Percentiles rank a stretch among this genome's conserved stretches.
Evolutionary conservation across 2,113 vertebrate genomes (phyloP).

Genomic region (Mystacornis crossleyi): DNA sequence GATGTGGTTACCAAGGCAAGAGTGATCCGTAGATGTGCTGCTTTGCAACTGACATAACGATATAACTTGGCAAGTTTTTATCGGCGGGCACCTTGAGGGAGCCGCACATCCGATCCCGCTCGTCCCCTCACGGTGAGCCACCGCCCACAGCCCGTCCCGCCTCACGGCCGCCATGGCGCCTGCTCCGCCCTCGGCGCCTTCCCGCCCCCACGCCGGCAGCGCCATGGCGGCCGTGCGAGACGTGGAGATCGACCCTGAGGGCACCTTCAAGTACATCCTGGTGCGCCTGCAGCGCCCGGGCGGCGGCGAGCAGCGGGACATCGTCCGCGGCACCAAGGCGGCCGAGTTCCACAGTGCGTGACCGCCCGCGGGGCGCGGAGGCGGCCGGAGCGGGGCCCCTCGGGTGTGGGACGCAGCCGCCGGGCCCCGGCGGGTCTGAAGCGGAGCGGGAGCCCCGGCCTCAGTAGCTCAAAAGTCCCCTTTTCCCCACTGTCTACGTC

Average conservation of each 20-base stretch:
- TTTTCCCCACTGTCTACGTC: fast-evolving
- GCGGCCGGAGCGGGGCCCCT: not conserved
- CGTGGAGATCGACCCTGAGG: conserved; percentile 84
- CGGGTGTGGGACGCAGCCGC: not conserved
- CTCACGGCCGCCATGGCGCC: not conserved
- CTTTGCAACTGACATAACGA: not conserved
- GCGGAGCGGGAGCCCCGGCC: not conserved
- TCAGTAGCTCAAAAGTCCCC: fast-evolving
- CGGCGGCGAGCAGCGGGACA: conserved; percentile 73
- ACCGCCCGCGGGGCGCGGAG: not conserved
- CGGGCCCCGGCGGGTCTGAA: not conserved
- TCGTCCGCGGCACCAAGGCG: conserved; percentile 85
- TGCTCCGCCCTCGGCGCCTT: too few relatives aligned
- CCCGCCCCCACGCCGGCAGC: not conserved
- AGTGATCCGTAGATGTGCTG: fast-evolving
- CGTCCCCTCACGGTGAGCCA: not conserved
- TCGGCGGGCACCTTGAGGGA: fast-evolving
- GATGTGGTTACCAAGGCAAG: too few relatives aligned
- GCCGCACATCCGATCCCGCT: fast-evolving
- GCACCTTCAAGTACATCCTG: conserved; percentile 89
- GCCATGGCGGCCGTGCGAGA: conserved; percentile 71
- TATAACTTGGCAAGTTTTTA: not conserved
- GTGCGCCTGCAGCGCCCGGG: conserved; percentile 79
- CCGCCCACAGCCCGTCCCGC: not conserved
- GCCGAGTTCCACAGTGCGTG: conserved; percentile 91